Evolutionary conservation across 2,113 vertebrate genomes (phyloP).

Genomic region (Tupaia chinensis): DNA sequence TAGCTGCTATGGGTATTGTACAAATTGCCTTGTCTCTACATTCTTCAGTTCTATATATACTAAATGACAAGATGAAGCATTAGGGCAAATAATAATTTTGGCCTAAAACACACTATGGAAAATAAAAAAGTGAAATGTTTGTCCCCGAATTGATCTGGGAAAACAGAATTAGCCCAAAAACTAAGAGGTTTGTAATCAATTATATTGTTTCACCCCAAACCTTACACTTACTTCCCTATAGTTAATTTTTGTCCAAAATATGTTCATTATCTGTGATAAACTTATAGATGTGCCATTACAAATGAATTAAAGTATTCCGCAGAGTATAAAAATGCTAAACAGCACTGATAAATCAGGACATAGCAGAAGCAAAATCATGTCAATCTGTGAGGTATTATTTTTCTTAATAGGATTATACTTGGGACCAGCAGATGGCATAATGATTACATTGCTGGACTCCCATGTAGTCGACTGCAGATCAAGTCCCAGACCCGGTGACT

Average conservation of each 20-base stretch:
- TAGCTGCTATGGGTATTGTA: neutral
- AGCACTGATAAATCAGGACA: slow-evolving; percentile 52
- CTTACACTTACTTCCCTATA: neutral
- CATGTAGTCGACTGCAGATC: too few species aligned
- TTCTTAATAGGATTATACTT: slow-evolving; percentile 46
- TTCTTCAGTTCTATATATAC: neutral
- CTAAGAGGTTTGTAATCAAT: slow-evolving; percentile 21
- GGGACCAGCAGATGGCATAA: too few species aligned
- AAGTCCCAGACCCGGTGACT: too few species aligned
- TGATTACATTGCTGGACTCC: too few species aligned
- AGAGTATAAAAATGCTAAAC: slow-evolving; percentile 58
- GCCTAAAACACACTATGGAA: slow-evolving; percentile 4
- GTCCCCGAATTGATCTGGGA: neutral
- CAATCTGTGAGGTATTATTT: slow-evolving; percentile 65
- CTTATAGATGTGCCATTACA: neutral
- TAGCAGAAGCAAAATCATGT: slow-evolving; percentile 39
- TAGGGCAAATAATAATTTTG: neutral
- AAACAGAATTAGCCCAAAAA: neutral
- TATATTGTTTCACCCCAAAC: neutral
- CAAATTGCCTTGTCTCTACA: neutral
- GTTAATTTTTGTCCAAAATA: slow-evolving; percentile 8
- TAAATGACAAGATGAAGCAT: neutral
- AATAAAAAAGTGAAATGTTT: neutral
- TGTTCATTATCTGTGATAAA: slow-evolving; percentile 26
- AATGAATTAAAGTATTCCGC: slow-evolving; percentile 61